Conservation (phyloP, 23 tunicate species). For the Oikopleura vanhoeffeni region DNA sequence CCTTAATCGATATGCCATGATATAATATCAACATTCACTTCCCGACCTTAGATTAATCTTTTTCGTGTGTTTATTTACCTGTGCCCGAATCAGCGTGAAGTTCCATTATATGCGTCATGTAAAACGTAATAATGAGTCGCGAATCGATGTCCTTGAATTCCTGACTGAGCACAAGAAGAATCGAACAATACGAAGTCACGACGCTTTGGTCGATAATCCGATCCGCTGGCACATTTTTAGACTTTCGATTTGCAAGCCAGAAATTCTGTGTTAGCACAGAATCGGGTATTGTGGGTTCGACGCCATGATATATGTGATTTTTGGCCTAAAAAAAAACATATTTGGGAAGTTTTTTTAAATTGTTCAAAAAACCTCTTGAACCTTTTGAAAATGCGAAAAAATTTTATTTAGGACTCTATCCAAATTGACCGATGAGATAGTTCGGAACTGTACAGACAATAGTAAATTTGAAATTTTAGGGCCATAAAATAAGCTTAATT, state of each 20-base stretch:
- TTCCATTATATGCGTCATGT: neutral
- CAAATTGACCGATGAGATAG: too few species aligned
- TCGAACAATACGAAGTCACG: neutral
- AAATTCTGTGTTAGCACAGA: neutral
- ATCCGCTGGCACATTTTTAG: neutral
- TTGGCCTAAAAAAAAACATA: slow-evolving; percentile 12
- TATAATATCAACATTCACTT: too few species aligned
- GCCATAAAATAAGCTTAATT: too few species aligned
- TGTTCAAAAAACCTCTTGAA: too few species aligned
- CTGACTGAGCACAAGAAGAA: neutral
- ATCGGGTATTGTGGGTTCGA: slow-evolving; percentile 9
- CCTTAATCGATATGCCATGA: too few species aligned
- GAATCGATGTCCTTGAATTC: neutral
- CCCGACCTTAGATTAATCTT: too few species aligned
- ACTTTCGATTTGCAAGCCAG: neutral
- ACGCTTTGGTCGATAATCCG: neutral
- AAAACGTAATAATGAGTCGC: neutral
- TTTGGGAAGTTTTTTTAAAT: too few species aligned
- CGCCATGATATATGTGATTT: slow-evolving; percentile 7
- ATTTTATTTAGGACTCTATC: too few species aligned
- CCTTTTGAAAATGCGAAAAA: too few species aligned
- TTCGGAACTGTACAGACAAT: too few species aligned
- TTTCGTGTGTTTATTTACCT: neutral
- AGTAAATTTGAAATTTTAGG: too few species aligned
- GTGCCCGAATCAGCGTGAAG: neutral